Evolutionary conservation across 2,888 invertebrate genomes (phyloP).

Genomic region (Psylliodes chrysocephalus): DNA sequence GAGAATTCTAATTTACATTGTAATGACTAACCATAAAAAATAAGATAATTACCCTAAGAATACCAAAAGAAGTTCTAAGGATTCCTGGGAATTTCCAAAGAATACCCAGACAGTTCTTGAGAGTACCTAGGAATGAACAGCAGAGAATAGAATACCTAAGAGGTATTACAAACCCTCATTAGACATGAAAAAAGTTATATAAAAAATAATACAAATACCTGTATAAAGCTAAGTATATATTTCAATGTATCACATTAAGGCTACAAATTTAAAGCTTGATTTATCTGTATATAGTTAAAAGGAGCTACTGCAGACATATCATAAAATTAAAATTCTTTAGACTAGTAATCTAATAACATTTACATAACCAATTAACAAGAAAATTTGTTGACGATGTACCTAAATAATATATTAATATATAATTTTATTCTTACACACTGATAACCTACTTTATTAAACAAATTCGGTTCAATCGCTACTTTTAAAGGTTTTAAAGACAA

Average conservation of each 20-base stretch:
- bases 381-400: constrained; percentile 20
- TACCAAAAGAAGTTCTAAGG: too few relatives aligned
- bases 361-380: constrained; percentile 35
- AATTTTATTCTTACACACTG: constrained; percentile 21
- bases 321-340: constrained; percentile 30
- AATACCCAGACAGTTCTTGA: too few relatives aligned
- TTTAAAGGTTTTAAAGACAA: constrained; percentile 4
- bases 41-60: too few relatives aligned
- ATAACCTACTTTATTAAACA: constrained; percentile 15
- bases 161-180: too few relatives aligned
- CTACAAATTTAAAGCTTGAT: constrained; percentile 44
- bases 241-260: constrained; percentile 41
- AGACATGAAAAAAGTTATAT: too few relatives aligned
- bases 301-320: constrained; percentile 34
- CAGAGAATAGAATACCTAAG: too few relatives aligned
- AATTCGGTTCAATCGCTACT: constrained; percentile 21
- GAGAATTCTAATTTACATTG: too few relatives aligned
- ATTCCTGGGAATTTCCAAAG: too few relatives aligned
- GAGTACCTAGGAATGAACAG: too few relatives aligned
- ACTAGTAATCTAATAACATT: constrained; percentile 38
- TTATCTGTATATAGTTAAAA: constrained; percentile 39
- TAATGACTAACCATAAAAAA: too few relatives aligned
- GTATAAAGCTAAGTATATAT: constrained; percentile 39
- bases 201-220: constrained; percentile 27
- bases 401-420: constrained; percentile 16